phyloP scores from a whole-genome alignment of 2,113 vertebrate species.

The Athene cunicularia region DNA sequence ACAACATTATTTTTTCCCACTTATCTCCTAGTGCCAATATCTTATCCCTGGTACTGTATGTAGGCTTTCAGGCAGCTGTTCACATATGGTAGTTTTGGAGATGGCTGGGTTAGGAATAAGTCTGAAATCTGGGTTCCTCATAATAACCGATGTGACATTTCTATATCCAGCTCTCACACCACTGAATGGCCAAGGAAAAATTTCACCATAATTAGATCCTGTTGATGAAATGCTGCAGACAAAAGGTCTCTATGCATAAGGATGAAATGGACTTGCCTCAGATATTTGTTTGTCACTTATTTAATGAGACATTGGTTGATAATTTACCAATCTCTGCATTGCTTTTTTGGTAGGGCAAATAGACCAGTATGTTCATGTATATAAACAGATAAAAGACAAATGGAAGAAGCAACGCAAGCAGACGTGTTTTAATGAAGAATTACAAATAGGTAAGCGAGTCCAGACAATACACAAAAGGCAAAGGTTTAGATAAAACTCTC shows the following conservation, averaged over 20 bases:
- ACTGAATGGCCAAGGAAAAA: not conserved
- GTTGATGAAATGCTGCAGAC: conserved; percentile 5
- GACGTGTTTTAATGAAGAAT: not conserved
- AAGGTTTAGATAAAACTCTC: not conserved
- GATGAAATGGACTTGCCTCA: not conserved
- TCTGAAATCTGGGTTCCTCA: not conserved
- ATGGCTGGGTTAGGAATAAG: not conserved
- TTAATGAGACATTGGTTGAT: conserved; percentile 26
- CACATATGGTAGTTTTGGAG: not conserved
- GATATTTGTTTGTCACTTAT: conserved; percentile 18
- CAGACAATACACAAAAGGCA: not conserved
- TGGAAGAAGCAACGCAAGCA: not conserved
- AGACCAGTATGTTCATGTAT: not conserved
- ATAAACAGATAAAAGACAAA: conserved; percentile 9
- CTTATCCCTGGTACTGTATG: not conserved
- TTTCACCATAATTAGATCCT: not conserved
- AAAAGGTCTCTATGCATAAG: not conserved
- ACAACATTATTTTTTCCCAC: not conserved
- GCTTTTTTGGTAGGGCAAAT: not conserved
- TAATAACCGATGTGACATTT: not conserved
- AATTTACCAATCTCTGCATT: not conserved
- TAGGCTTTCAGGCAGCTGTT: not conserved
- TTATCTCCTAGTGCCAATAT: not conserved
- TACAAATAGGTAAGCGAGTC: not conserved
- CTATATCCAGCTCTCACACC: not conserved